Evolutionary conservation across 2,797 vertebrate genomes (phyloP), one percentile per base, ranked within the genome.

Genomic region (Smutsia gigantea): DNA sequence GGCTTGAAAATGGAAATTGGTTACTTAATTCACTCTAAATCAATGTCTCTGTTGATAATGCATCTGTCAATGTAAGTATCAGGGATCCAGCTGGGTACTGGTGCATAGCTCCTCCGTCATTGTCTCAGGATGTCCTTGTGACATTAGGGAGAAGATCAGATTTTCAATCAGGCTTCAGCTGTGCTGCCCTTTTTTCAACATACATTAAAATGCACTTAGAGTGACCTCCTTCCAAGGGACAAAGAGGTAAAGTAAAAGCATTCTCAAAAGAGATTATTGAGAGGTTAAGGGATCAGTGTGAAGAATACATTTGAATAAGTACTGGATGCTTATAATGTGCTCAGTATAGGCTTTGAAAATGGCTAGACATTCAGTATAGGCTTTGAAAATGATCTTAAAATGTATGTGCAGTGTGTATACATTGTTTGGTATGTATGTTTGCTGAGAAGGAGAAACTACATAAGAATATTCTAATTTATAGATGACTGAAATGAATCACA

Each of bases 21-120:
- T 96, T 95, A 88, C 81, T 97, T 97, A 97, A 97, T 96, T 98
- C 66, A 87, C 75, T 95, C 79, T 93, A 96, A 96, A 96, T 94
- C 95, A 97, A 90, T 96, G 87, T 88, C 66, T 96, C 57, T 95
- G 94, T 94, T 97, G 92, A 96, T 97, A 97, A 97, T 96, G 57
- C 64, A 93, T 84, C 87, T 95, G 92, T 92, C 92, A 90, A 96
- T 96, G 85, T 94, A 96, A 93, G 92, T 83, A 90, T 87, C 84
- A 82, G 75, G 55, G 79, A 92, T 94, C 84, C 93, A 93, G 79
- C 96, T 95, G 90, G 66, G 94, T 95, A 88, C 81, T 82, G 87
- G 84, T 68, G 81, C 84, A 92, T 18, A 96, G 81, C 81, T 90
- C 57, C 72, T 95, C 84, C 93, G 77, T 96, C 90, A 95, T n/a